These are phyloP conservation scores for Philhelius pedissequus DNA, from an alignment of 2,888 invertebrate species.

Conservation along the genomic window DNA sequence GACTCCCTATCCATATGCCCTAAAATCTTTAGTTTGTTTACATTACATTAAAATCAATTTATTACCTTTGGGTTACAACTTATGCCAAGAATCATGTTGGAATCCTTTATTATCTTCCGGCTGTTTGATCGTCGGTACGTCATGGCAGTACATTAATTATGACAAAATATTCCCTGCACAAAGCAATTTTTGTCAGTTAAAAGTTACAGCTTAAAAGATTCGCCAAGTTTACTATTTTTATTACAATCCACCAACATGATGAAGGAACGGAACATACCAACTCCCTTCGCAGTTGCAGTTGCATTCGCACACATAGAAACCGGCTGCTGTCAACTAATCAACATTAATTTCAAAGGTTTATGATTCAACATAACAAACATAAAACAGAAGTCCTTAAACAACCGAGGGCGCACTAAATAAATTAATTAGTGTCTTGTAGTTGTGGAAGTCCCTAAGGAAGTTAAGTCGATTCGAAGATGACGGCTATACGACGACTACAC, in stretches of 20 bases:
- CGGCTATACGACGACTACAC: neutral
- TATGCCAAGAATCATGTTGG: neutral
- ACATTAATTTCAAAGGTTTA: constrained; percentile 32
- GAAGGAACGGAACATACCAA: neutral
- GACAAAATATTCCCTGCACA: constrained; percentile 23
- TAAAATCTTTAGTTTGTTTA: neutral
- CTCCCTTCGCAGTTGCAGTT: neutral
- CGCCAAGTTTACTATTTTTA: constrained; percentile 14
- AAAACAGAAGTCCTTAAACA: constrained; percentile 22
- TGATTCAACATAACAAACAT: constrained; percentile 29
- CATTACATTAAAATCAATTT: constrained; percentile 6
- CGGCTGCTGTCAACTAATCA: constrained; percentile 44
- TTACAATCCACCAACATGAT: neutral
- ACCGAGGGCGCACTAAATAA: constrained; percentile 32
- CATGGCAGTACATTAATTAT: constrained; percentile 16
- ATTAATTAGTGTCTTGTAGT: constrained; percentile 48
- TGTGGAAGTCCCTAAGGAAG: constrained; percentile 12
- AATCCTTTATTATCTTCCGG: constrained; percentile 16
- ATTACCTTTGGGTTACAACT: neutral
- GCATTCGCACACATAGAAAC: neutral
- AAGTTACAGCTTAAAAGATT: neutral
- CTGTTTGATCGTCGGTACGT: neutral
- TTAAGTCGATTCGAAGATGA: neutral
- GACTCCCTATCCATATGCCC: neutral
- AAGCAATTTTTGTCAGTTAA: constrained; percentile 4